Evolutionary conservation across 2,113 vertebrate species (phyloP).

Genomic region (Apteryx mantelli): DNA sequence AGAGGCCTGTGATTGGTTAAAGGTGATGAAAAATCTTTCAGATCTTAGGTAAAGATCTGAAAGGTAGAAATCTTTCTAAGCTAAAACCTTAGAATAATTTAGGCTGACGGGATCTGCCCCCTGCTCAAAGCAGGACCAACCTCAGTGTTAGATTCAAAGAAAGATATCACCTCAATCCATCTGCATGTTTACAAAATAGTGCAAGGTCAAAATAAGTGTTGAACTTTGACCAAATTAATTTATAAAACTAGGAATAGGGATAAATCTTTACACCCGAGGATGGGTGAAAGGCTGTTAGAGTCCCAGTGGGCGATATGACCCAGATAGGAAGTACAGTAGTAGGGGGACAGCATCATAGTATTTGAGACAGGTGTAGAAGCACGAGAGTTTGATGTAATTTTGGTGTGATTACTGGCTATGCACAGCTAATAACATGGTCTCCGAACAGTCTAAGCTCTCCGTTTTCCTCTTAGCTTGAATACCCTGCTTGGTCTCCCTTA

Average conservation of each 20-base stretch:
- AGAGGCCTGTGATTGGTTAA: neutral
- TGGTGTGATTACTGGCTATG: neutral
- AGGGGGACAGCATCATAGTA: neutral
- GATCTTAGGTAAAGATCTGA: neutral
- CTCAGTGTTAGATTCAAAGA: neutral
- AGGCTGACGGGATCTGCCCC: neutral
- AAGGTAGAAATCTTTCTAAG: no score
- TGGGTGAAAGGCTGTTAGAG: neutral
- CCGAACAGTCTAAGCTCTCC: neutral
- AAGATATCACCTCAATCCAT: neutral
- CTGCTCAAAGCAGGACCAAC: neutral
- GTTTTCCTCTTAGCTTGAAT: neutral
- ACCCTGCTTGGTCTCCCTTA: neutral
- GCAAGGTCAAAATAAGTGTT: neutral
- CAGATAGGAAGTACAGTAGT: neutral
- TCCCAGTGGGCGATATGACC: slow-evolving; percentile 7
- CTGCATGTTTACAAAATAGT: neutral
- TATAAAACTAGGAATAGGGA: neutral
- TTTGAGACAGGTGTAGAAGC: neutral
- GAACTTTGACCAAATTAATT: neutral
- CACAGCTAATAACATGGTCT: neutral
- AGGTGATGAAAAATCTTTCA: neutral
- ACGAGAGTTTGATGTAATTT: neutral
- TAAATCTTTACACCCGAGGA: neutral
- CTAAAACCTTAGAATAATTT: neutral